Evolutionary conservation across 2,888 invertebrate genomes (phyloP), one percentile per base, ranked within the genome.

Genomic region (Cataglyphis livida): DNA sequence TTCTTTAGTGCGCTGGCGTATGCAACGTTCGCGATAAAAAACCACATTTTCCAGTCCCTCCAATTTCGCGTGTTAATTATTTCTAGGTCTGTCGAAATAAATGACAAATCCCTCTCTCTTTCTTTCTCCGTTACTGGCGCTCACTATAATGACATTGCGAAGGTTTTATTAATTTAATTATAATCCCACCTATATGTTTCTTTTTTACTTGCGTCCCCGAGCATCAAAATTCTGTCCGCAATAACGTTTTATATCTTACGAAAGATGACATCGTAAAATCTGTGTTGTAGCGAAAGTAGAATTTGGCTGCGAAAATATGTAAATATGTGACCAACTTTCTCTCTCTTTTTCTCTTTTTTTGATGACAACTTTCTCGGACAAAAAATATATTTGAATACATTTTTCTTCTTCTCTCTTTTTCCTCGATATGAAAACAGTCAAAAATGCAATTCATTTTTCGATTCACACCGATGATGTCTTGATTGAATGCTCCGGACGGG

Each of bases 121-220:
- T 51, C 51, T 51, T 7, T 51, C n/a, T n/a, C 32, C 32, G 28
- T 75, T 25, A 35, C 3, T 48, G 7, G 51, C 65, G 48, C 65
- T 38, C 25, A 38, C 51, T 44, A 44, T 75, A 75, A 65, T 75
- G 65, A 32, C 44, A n/a, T 9, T 44, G 25, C 54, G 25, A 51
- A 25, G 0, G 32, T 84, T 66, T 66, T 71, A 83, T 61, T 84
- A 78, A 83, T 71, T 82, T 83, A 76, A 83, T 66, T 78, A 32
- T 48, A 9, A 10, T 21, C 4, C n/a, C 32, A 25, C n/a, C 51
- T 38, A 48, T 48, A 35, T 48, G 48, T 66, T 75, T 51, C 44
- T 62, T 2, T 74, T 74, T 62, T 61, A 41, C 18, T 21, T 32
- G 7, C 61, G n/a, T 25, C 15, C 51, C n/a, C 4, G 74, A 66